Base-by-base conservation (phyloP, 2,113 vertebrate species). In the Lates calcarifer region DNA sequence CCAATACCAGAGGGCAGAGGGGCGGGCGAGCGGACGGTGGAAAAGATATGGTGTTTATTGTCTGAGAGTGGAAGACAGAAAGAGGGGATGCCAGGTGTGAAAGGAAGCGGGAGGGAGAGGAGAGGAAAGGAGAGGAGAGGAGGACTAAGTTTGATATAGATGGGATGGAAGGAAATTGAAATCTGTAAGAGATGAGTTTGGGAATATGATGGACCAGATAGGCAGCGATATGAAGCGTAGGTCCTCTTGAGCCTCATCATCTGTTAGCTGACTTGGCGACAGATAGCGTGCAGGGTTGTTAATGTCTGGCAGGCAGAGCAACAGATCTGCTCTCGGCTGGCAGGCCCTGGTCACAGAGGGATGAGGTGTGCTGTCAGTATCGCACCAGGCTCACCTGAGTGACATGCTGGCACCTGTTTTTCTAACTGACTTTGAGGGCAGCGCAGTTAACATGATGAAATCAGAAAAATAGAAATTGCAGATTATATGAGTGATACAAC, bases 1-100 rank as follows among this genome's bases (percentile, higher is more conserved):
- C 31, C 83, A 61, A 55, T 29, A 60, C n/a, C 82, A 63, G 57
- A 85, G 51, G 51, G 60, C 80, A 81, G 67, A 2, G 35, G 49
- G 72, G 51, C 22, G 14, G 22, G 43, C 10, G 14, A 18, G 43
- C 10, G 5, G 60, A 33, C 5, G 35, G 29, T 33, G 66, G 43
- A 61, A 63, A 56, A 71, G 49, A 70, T 43, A 53, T 49, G 76
- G 77, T 81, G 85, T 91, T 91, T 83, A 89, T 67, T 67, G 84
- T 81, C 20, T 56, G 66, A 72, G 58, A 43, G 58, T 58, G 41
- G 28, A 70, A 22, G 63, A n/a, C n/a, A n/a, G n/a, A n/a, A 77
- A 57, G 73, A 62, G 33, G 47, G 20, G 60, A 51, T 64, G 56
- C 60, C 43, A 33, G 74, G 9, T 20, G 33, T 22, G 49, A 53